Base-by-base conservation (phyloP, 1,140 invertebrate species). In the Stratiolaelaps scimitus region DNA sequence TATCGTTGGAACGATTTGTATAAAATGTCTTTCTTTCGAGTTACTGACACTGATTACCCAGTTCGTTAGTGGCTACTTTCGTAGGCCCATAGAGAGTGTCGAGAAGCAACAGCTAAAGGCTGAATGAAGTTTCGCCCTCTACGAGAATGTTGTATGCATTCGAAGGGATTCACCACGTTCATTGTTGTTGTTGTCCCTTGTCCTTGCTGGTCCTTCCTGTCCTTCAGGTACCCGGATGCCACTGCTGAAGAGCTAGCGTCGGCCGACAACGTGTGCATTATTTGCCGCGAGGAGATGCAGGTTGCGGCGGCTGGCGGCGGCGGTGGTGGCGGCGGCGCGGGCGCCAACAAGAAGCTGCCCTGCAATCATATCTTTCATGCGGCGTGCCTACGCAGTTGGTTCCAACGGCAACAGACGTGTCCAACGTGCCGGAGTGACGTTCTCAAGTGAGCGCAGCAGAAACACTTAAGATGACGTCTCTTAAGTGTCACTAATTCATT, bases 321-420 rank as follows among this genome's bases (percentile, higher is more conserved):
- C 68, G 67, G 67, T 60, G 67, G 70, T 19, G n/a, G n/a, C n/a
- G n/a, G n/a, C n/a, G 72, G 70, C 64, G 56, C 46, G 29, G 72
- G 72, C 47, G 87, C 87, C 45, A 88, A 89, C 1, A 99, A 99
- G 78, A 98, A 97, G 75, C 79, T 99, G 66, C 95, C 96, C 0
- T 99, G 96, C 78, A 94, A 95, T 77, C 96, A 99, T 75, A 98
- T 99, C 72, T 99, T 99, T 79, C 96, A 99, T 76, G 89, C 92
- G 26, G 87, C 88, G 34, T 99, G 96, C 77, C 79, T 99, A n/a
- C 83, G 95, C 7, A 92, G 92, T 4, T 99, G 95, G 95, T 99
- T 99, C 78, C 96, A 98, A 79, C 82, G 95, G 13, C 96, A 99
- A 76, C 96, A 99, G 79, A 99, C 95, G 0, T 99, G 96, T 77